Base-by-base conservation (phyloP, 2,113 vertebrate species). In the Podarcis muralis region DNA sequence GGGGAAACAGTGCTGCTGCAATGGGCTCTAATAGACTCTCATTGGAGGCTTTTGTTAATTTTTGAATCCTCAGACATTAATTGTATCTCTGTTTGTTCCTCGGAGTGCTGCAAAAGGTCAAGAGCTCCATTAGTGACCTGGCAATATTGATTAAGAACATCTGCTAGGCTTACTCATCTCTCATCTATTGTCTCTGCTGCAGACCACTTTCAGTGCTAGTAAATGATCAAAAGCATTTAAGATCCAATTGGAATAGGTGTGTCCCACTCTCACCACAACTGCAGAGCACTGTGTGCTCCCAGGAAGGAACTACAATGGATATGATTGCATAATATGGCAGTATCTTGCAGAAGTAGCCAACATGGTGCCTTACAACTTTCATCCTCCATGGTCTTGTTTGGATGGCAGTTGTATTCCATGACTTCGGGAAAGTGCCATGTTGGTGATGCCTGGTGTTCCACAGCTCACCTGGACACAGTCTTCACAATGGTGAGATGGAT, bases 71-170 rank as follows among this genome's bases (percentile, higher is more conserved):
- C 81, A 6, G 75, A 89, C 18, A 65, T 74, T 57, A 75, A 89
- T 78, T 91, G 57, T 27, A 20, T 91, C 74, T 35, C 53, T 84
- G 18, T 32, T 43, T 88, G 72, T 65, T 92, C 78, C 23, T 81
- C 89, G 93, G 81, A 86, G 90, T 78, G 77, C 77, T 66, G 85
- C 86, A 89, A 86, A 90, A 94, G 88, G 71, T 81, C 81, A 92
- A 75, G 85, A 92, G 83, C 48, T 79, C 80, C 79, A 53, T 43
- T 93, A 92, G 87, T 92, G 84, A 87, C 57, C 83, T 89, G 30
- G 77, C 7, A 90, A 85, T 93, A 93, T 90, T 68, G 78, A 93
- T 83, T 92, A 87, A 72, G 77, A 90, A 48, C 92, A 91, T 89
- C 91, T 92, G 91, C 76, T 92, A 71, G 88, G 92, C 92, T 87